A percentile compares a stretch with the other conserved stretches of the same genome.
These are phyloP conservation scores for Hetaerina americana DNA, from an alignment of 1,140 invertebrate genomes.

Conservation along the genomic window DNA sequence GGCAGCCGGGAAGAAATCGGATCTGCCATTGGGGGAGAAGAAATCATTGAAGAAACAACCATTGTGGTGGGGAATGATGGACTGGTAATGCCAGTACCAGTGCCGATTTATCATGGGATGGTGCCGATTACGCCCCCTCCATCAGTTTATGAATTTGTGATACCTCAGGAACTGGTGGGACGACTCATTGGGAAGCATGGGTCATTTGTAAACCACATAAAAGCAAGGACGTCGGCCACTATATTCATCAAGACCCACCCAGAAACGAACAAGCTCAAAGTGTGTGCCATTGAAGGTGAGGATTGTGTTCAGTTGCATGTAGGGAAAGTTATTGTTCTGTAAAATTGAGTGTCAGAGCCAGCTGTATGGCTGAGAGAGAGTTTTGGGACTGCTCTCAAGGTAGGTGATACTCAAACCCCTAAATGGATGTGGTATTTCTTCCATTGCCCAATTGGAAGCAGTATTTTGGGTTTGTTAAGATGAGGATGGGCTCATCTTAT, in stretches of 20 bases:
- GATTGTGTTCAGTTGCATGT: no score
- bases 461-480: no score
- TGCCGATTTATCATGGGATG: slow-evolving; percentile 9
- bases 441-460: no score
- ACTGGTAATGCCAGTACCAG: slow-evolving; percentile 14
- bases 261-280: slow-evolving; percentile 51
- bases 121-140: slow-evolving; percentile 7
- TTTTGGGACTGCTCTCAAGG: no score
- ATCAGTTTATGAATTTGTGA: slow-evolving; percentile 57
- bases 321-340: no score
- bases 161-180: slow-evolving; percentile 68
- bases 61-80: not conserved
- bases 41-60: not conserved
- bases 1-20: slow-evolving; percentile 19
- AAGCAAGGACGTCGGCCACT: slow-evolving; percentile 57
- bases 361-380: no score
- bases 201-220: slow-evolving; percentile 66
- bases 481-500: no score
- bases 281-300: slow-evolving; percentile 69
- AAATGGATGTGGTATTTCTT: no score
- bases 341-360: no score
- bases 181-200: slow-evolving; percentile 76
- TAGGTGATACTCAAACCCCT: no score
- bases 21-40: slow-evolving; percentile 1
- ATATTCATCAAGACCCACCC: slow-evolving; percentile 67